A percentile compares a stretch with the other conserved stretches of the same genome.
Evolutionary conservation across 2,888 invertebrate species (phyloP).

Genomic region (Pecten maximus): DNA sequence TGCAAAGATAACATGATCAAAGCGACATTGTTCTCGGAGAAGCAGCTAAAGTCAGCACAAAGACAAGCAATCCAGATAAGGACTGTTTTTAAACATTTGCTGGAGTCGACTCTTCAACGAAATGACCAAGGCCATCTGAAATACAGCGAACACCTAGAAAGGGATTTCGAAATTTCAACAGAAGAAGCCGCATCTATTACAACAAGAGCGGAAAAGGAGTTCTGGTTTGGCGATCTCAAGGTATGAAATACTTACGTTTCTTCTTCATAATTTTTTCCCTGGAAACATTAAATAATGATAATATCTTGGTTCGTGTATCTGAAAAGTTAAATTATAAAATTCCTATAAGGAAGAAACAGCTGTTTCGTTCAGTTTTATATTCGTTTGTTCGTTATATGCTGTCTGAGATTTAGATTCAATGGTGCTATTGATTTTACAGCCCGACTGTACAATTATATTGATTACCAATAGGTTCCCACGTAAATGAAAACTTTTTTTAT

Average conservation of each 20-base stretch:
- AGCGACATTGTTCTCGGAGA: background rate
- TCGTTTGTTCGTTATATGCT: too few species aligned
- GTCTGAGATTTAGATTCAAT: too few species aligned
- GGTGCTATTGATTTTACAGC: too few species aligned
- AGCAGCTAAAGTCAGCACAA: background rate
- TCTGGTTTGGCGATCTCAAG: background rate
- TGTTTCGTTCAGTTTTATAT: too few species aligned
- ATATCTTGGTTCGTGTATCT: too few species aligned
- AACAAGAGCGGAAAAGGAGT: background rate
- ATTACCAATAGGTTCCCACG: too few species aligned
- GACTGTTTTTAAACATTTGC: background rate
- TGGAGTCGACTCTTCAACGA: background rate
- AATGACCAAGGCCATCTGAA: background rate
- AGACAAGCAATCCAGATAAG: background rate
- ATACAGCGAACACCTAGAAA: background rate
- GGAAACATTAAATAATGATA: too few species aligned
- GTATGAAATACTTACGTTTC: background rate
- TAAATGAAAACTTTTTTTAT: too few species aligned
- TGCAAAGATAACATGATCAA: background rate
- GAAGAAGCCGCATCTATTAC: background rate
- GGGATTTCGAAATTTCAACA: background rate
- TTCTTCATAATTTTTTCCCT: too few species aligned
- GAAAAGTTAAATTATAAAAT: too few species aligned
- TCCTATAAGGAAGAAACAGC: too few species aligned
- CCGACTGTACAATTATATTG: too few species aligned